Evolutionary conservation across 2,797 vertebrate genomes (phyloP), one percentile per base, ranked within the genome.

Genomic region (Gila robusta): DNA sequence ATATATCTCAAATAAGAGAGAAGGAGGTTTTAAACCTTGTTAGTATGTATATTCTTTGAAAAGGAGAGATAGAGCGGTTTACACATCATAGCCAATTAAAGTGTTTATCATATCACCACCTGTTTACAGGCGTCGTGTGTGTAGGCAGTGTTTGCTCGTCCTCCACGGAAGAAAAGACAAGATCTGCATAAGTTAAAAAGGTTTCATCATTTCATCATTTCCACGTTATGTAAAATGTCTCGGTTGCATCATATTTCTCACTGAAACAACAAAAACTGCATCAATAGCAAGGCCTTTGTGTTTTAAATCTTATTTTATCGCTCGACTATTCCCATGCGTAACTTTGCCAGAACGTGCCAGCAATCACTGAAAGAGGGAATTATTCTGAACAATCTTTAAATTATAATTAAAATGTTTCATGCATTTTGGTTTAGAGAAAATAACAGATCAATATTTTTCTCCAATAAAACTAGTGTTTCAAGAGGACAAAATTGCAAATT

Each of bases 31-130:
- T 39, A 67, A 84, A 62, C 17, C 23, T 7, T 54, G 28, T 74
- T 39, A n/a, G 39, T 41, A 28, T 77, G 62, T 69, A 77, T 35
- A 74, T 64, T 77, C 62, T 49, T 67, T 6, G 21, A 26, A 76
- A 35, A 35, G 44, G 44, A 26, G 41, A 66, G 81, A 76, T 52
- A 37, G 83, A 79, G 71, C 81, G 69, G 47, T 83, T 44, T 88
- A 69, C 28, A 32, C 28, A 67, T 28, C 79, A 54, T 26, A 71
- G 84, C 84, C 49, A 88, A 87, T 88, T 87, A 56, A 90, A 77
- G 44, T 87, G 74, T 85, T 82, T 79, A 79, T 85, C 69, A 79
- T 59, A 49, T 70, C 79, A 87, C 73, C 84, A 88, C 89, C 89
- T 87, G 82, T 72, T 71, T 85, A 66, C 54, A 79, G 69, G 81